Percentiles rank a stretch among this genome's conserved stretches.
Conservation (phyloP, 2,113 vertebrate genomes). For the Notothenia coriiceps region DNA sequence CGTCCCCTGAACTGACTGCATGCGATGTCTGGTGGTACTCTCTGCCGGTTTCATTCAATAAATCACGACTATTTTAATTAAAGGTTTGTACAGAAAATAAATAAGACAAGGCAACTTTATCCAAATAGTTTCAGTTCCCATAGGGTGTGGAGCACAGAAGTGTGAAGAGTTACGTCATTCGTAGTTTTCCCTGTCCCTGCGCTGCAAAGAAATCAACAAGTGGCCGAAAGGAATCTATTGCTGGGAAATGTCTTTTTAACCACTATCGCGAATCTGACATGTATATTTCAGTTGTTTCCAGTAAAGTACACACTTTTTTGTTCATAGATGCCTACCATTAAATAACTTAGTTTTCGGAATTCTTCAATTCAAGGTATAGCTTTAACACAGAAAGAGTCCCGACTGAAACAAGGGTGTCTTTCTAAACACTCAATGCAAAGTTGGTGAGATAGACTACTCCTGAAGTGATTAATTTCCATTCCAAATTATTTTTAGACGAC, state of each 20-base stretch:
- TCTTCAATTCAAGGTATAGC: background rate
- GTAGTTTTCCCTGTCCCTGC: slow-evolving; percentile 47
- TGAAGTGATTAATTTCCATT: background rate
- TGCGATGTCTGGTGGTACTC: background rate
- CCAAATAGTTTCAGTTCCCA: slow-evolving; percentile 42
- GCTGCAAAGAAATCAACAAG: slow-evolving; percentile 47
- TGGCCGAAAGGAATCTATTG: background rate
- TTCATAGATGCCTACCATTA: background rate
- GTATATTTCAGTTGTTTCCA: background rate
- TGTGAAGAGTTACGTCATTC: slow-evolving; percentile 79
- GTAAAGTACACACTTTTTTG: background rate
- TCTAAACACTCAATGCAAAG: background rate
- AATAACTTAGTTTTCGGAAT: background rate
- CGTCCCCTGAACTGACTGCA: fast-evolving
- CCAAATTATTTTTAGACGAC: too few relatives aligned
- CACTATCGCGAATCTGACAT: background rate
- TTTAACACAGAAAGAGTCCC: background rate
- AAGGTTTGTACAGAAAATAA: background rate
- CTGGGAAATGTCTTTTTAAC: background rate
- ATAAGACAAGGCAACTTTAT: slow-evolving; percentile 18
- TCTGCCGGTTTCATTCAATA: background rate
- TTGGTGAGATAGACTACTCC: background rate
- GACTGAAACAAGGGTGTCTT: background rate
- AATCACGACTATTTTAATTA: fast-evolving
- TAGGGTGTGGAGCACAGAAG: slow-evolving; percentile 68